Evolutionary conservation across 1,140 invertebrate genomes (phyloP), one percentile per base, ranked within the genome.

Genomic region (Psix sp.): DNA sequence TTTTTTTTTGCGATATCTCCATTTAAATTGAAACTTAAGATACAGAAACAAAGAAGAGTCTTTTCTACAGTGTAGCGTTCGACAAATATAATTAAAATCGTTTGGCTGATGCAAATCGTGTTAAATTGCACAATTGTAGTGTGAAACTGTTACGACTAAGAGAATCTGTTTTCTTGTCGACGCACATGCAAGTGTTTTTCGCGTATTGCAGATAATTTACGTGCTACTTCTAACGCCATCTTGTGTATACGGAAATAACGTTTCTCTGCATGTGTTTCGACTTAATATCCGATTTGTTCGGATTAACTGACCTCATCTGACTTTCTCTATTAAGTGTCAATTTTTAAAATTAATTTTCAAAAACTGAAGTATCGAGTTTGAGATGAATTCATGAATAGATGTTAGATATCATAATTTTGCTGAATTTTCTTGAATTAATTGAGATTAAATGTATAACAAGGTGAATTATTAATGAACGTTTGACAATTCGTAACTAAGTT

Each of bases 401-500:
- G 21, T 24, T 24, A 24, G 42, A 45, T 31, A 15, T n/a, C 9
- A 10, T 48, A 48, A 48, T 49, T 49, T 49, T 11, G 1, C 6
- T 0, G 31, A 14, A 36, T 49, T 33, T 35, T 35, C 35, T 49
- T 36, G 35, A 51, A 51, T 24, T 38, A 51, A 51, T 51, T 36
- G 33, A 21, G 46, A 51, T 51, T 36, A 51, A 51, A 38, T n/a
- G n/a, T 6, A 9, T 24, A 24, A 51, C 17, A 38, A 0, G 0
- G 18, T 24, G 46, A 38, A 51, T 38, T 15, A 17, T 2, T 38
- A 40, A 54, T 42, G 51, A 18, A 42, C 40, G 33, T 45, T 24
- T 16, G 40, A 36, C 52, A 59, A 33, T 18, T 59, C 54, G 38
- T 59, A 38, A 59, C 42, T 38, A 46, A 59, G 3, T 46, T 59